Evolutionary conservation across 2,797 vertebrate species (phyloP).

Genomic region (Platalea minor): DNA sequence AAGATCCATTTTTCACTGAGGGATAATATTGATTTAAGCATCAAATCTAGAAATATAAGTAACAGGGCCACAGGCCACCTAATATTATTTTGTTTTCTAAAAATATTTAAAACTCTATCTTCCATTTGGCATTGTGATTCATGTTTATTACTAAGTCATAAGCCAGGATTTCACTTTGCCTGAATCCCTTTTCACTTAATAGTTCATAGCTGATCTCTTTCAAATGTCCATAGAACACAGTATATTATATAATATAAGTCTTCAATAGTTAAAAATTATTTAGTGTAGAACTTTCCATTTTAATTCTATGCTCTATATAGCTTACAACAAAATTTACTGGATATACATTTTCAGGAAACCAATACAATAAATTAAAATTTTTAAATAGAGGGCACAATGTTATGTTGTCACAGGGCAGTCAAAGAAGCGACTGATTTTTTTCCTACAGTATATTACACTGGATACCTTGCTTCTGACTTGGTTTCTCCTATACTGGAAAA

Average conservation of each 20-base stretch:
- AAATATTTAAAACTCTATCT: conserved; percentile 62
- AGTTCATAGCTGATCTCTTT: conserved; percentile 55
- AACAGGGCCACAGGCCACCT: conserved; percentile 32
- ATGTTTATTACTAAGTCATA: conserved; percentile 32
- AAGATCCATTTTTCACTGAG: conserved; percentile 46
- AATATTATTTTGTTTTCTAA: conserved; percentile 36
- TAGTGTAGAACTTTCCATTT: conserved; percentile 54
- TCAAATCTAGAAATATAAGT: conserved; percentile 61
- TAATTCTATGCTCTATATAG: conserved; percentile 57
- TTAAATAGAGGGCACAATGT: conserved; percentile 58
- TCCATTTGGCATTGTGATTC: conserved; percentile 60
- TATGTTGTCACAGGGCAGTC: conserved; percentile 48
- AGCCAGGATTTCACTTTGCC: conserved; percentile 50
- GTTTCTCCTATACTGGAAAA: conserved; percentile 40
- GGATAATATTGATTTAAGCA: conserved; percentile 27
- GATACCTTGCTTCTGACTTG: conserved; percentile 48
- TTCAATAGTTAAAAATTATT: conserved; percentile 50
- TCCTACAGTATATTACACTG: conserved; percentile 50
- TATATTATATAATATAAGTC: conserved; percentile 63
- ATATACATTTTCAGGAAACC: conserved; percentile 64
- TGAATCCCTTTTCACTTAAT: conserved; percentile 56
- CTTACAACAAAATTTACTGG: conserved; percentile 49
- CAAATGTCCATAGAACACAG: conserved; percentile 41
- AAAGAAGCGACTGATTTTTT: conserved; percentile 31
- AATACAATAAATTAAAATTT: conserved; percentile 62